Evolutionary conservation across 2,113 vertebrate species (phyloP).

Genomic region (Zootoca vivipara): DNA sequence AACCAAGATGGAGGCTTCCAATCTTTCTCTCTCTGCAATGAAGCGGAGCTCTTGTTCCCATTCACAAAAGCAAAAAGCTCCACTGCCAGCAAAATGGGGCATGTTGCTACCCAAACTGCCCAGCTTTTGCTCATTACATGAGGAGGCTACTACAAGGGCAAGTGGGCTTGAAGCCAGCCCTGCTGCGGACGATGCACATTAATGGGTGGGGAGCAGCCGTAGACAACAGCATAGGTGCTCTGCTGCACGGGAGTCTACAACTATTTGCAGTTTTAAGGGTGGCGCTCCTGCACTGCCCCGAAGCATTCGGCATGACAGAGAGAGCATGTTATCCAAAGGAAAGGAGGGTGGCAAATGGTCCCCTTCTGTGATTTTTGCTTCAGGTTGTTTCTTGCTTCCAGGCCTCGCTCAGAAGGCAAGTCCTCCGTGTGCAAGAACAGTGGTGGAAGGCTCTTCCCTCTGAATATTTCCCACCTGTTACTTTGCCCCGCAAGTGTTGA

Average conservation of each 20-base stretch:
- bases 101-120: background rate
- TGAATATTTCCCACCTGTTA: conserved; percentile 62
- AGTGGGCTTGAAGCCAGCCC: background rate
- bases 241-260: background rate
- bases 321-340: conserved; percentile 31
- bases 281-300: conserved; percentile 32
- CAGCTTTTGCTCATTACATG: background rate
- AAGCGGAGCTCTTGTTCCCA: background rate
- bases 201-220: background rate
- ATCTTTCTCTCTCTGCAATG: background rate
- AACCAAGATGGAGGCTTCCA: background rate
- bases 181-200: background rate
- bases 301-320: conserved; percentile 38
- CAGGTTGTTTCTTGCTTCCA: conserved; percentile 42
- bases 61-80: background rate
- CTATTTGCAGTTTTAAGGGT: conserved; percentile 12
- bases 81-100: background rate
- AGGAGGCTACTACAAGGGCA: background rate
- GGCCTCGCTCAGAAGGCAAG: background rate
- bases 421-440: conserved; percentile 23
- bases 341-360: conserved; percentile 29
- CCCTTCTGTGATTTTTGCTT: conserved; percentile 32
- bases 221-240: background rate
- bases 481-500: conserved; percentile 90
- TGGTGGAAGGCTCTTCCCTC: background rate